Evolutionary conservation across 53 echinoderm and acorn worm genomes (phyloP), one percentile per base, ranked within the genome.

Genomic region (Paelopatides confundens): DNA sequence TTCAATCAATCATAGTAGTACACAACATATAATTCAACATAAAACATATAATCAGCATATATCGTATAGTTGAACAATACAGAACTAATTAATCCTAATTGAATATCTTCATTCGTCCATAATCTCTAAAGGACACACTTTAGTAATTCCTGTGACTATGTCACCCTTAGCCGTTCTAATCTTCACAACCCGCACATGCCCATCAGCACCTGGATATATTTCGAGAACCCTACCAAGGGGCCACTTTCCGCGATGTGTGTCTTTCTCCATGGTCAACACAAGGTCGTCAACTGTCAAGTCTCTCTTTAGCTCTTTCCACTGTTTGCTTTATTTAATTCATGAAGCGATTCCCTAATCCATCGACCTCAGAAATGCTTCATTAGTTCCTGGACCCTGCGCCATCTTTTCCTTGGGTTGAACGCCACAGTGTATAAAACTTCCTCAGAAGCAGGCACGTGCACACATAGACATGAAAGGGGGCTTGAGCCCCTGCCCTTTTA

Each of bases 141-240:
- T 81, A 5, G 51, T 51, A 27, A 81, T 81, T 4, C 81, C 81
- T 81, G 47, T 50, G 3, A 81, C 8, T 6, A 81, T 7, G 26
- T 81, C 81, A 24, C 49, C 52, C 27, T 81, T 81, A 2, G 30
- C 5, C 8, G 85, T 85, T 85, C 69, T 38, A 2, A 85, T 28
- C 28, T 85, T 85, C 23, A 39, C 85, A 39, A 85, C 85, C 14
- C 85, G 35, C 4, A 66, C 49, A 85, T 85, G 85, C n/a, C 85
- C 85, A 69, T 85, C 85, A 15, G 85, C 46, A 18, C 67, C 43
- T 0, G 40, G 67, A 14, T 17, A 85, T 17, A 85, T 32, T 50
- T 67, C 34, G 4, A 46, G 2, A 17, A 46, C 47, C 68, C 69
- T 67, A 0, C 85, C 51, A 13, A 85, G 39, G n/a, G 82, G 63